Percentiles rank a stretch among this genome's conserved stretches.
Conservation (phyloP, 2,797 vertebrate genomes). For the Sebastes iracundus region DNA sequence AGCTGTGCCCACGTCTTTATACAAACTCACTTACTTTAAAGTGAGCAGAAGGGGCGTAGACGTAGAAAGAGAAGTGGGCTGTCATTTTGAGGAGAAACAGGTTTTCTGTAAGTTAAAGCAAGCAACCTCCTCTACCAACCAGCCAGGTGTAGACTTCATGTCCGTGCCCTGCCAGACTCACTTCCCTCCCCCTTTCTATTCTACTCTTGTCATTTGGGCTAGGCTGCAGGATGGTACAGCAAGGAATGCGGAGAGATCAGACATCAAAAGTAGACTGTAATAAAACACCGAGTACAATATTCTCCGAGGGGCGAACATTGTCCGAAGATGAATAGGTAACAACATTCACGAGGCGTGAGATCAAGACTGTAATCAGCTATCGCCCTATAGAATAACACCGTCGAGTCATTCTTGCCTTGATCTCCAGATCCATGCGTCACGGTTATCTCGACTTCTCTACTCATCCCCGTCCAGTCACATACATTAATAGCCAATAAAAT, state of each 20-base stretch:
- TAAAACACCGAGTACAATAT: conserved; percentile 33
- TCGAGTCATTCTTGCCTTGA: conserved; percentile 50
- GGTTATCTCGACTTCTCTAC: conserved; percentile 47
- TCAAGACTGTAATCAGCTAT: conserved; percentile 44
- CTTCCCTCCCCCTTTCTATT: neutral
- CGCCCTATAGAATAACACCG: conserved; percentile 34
- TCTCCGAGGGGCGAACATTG: conserved; percentile 29
- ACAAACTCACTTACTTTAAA: conserved; percentile 63
- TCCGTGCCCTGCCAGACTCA: neutral
- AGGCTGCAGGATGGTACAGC: conserved; percentile 20
- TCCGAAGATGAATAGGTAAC: conserved; percentile 49
- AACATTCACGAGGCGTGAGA: conserved; percentile 49
- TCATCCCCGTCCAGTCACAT: conserved; percentile 28
- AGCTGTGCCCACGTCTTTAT: conserved; percentile 54
- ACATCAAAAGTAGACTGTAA: conserved; percentile 56
- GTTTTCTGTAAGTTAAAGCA: conserved; percentile 37
- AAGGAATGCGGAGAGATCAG: conserved; percentile 44
- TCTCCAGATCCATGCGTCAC: conserved; percentile 53
- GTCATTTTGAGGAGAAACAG: conserved; percentile 67
- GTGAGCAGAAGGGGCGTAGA: conserved; percentile 25
- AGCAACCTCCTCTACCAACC: conserved; percentile 4
- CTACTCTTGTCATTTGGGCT: conserved; percentile 1
- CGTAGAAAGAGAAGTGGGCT: conserved; percentile 22
- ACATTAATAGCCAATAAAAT: conserved; percentile 39
- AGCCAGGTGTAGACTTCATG: conserved; percentile 9